Evolutionary conservation across 2,797 vertebrate genomes (phyloP).

Genomic region (Premnoplex brunnescens): DNA sequence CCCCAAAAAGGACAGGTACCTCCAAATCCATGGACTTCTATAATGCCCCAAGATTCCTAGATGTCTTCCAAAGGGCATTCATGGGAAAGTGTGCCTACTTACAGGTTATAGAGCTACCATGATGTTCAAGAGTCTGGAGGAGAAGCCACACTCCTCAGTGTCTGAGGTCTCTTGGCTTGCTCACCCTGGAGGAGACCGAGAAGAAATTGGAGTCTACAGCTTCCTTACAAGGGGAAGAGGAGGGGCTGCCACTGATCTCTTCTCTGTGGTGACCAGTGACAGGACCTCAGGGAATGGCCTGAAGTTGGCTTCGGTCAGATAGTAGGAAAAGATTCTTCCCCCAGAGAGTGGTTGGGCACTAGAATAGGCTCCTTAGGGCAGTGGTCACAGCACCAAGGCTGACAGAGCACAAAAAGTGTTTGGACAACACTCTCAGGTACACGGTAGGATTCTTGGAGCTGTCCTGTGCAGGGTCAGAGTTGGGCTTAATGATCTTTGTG

Average conservation of each 20-base stretch:
- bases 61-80: rapidly evolving
- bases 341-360: rapidly evolving
- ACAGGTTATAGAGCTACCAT: rapidly evolving
- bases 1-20: not conserved
- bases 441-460: not conserved
- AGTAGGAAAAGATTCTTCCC: rapidly evolving
- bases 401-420: rapidly evolving
- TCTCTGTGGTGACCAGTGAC: no score
- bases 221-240: not conserved
- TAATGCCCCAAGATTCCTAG: not conserved
- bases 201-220: rapidly evolving
- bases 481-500: rapidly evolving
- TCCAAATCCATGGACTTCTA: not conserved
- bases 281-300: rapidly evolving
- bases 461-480: not conserved
- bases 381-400: rapidly evolving
- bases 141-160: not conserved
- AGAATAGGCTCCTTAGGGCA: not conserved
- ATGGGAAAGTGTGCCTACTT: not conserved
- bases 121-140: not conserved
- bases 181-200: not conserved
- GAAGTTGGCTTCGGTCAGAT: rapidly evolving
- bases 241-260: not conserved
- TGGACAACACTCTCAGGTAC: not conserved
- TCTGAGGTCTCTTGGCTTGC: not conserved